Evolutionary conservation across 2,888 invertebrate genomes (phyloP).

Genomic region (Unio delphinus): DNA sequence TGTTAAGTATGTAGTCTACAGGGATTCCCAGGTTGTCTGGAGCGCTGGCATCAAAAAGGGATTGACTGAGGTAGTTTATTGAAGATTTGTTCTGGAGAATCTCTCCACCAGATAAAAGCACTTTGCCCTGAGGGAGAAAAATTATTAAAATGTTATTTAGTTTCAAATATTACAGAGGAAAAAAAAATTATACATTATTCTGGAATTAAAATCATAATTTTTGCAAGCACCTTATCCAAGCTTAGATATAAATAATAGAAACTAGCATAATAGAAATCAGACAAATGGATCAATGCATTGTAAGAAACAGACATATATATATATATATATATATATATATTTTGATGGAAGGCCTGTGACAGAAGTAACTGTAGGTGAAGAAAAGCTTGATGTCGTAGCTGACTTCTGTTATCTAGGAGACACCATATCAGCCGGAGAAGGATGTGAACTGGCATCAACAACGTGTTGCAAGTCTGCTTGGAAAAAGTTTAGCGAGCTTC

Average conservation of each 20-base stretch:
- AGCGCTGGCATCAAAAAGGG: conserved; percentile 76
- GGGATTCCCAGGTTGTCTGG: conserved; percentile 64
- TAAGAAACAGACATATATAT: no score
- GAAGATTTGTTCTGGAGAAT: conserved; percentile 28
- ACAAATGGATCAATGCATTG: no score
- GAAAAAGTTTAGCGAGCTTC: no score
- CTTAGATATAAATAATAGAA: neutral
- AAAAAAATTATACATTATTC: neutral
- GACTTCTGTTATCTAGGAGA: no score
- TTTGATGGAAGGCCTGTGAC: no score
- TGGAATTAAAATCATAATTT: conserved; percentile 1
- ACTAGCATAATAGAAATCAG: no score
- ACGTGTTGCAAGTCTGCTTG: no score
- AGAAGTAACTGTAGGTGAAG: no score
- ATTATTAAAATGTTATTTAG: conserved; percentile 4
- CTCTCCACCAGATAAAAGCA: conserved; percentile 43
- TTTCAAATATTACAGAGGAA: conserved; percentile 63
- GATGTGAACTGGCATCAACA: no score
- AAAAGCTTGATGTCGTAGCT: no score
- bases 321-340: no score
- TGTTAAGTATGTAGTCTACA: conserved; percentile 59
- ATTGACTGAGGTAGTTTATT: conserved; percentile 73
- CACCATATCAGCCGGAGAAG: no score
- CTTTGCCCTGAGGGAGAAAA: conserved; percentile 39
- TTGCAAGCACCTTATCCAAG: neutral